Conservation (phyloP, 2,797 vertebrate species). For the Mus minutoides region DNA sequence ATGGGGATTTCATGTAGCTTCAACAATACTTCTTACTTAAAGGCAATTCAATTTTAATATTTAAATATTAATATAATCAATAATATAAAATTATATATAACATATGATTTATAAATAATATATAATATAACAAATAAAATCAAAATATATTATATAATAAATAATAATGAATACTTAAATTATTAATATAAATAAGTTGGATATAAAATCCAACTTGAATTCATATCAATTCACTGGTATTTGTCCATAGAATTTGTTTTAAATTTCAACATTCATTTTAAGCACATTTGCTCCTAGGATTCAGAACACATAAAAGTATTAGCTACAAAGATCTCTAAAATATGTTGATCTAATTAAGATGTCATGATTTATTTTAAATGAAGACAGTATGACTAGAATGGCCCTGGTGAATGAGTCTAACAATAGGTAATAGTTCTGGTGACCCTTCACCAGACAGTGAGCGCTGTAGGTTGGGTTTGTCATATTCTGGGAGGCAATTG, state of each 20-base stretch:
- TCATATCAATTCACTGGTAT: not conserved
- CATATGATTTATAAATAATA: not conserved
- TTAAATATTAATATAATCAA: not conserved
- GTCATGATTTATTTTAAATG: constrained; percentile 47
- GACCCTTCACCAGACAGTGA: constrained; percentile 22
- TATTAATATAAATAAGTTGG: not conserved
- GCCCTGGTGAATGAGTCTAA: constrained; percentile 21
- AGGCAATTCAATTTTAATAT: not conserved
- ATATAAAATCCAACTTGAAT: not conserved
- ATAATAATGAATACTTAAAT: not conserved
- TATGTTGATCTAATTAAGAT: constrained; percentile 2
- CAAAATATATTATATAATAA: not conserved
- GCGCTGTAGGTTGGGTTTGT: constrained; percentile 16
- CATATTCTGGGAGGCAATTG: constrained; percentile 9
- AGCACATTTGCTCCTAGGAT: not conserved
- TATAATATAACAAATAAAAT: not conserved
- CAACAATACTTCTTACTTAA: constrained; percentile 9
- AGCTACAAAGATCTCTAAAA: constrained; percentile 25
- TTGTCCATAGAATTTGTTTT: constrained; percentile 29
- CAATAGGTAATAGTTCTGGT: constrained; percentile 50
- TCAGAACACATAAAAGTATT: constrained; percentile 17
- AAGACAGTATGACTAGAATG: not conserved
- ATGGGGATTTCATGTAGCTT: constrained; percentile 4
- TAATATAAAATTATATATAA: not conserved
- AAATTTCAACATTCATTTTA: constrained; percentile 60